Evolutionary conservation across 2,797 vertebrate species (phyloP), one percentile per base, ranked within the genome.

Genomic region (Columba guinea): DNA sequence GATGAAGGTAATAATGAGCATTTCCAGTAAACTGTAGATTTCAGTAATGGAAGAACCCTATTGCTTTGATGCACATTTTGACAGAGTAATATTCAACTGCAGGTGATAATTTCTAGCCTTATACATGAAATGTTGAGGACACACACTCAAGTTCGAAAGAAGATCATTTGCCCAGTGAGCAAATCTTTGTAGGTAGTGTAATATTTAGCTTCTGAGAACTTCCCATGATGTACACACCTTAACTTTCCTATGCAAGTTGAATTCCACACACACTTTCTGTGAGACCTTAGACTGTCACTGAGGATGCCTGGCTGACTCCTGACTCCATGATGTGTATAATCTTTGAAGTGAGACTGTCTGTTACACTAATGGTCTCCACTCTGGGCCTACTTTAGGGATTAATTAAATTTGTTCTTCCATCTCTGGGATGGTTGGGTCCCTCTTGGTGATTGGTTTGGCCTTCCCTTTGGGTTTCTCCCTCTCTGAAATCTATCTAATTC

Each of bases 291-390:
- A 27, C 14, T 68, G 4, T 44, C 12, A 13, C 0, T 48, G 23
- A 22, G 15, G n/a, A n/a, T 39, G 20, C 4, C 13, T 46, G 13
- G 17, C 8, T 67, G 27, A 49, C 27, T 69, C 26, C 13, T 51
- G 23, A 34, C 4, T 64, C 13, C 1, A 3, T 27, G 10, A 39
- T 0, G 0, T 10, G 24, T 14, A 14, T 35, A 0, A 58, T 53
- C 19, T 46, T 46, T 46, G 44, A 46, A 46, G 44, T 44, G 44
- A 19, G 44, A 44, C 44, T 44, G 7, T 65, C 46, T 44, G 8
- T 58, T 74, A 19, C 34, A 7, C 49, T 53, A 24, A 20, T 37
- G 10, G 21, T 48, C 3, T 3, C 4, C 2, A 0, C 3, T 64
- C 44, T 27, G 8, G 27, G 16, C 5, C 8, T 4, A 18, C 22